Base-by-base conservation (phyloP, 1,140 invertebrate genomes). In the Pseudoatta argentina region DNA sequence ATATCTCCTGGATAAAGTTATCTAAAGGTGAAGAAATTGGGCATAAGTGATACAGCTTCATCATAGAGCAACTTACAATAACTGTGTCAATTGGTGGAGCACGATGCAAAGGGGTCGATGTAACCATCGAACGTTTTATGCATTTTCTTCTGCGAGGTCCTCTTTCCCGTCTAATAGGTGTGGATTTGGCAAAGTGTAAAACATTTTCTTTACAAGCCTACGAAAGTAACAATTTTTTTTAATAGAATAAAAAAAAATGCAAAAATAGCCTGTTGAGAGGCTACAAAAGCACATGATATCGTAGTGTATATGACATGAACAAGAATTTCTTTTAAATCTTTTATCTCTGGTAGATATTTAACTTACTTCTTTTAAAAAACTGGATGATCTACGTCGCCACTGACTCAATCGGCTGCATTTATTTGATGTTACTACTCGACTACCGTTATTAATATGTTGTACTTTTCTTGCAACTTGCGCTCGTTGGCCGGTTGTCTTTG, bases 201-300 rank as follows among this genome's bases (percentile, higher is more conserved):
- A 95, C 94, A 91, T 95, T 95, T 82, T 95, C 95, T 90, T 95
- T 95, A 88, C 95, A 95, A 71, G 94, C 95, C 95, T 95, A 85
- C 51, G 64, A 86, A 89, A 75, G 73, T 61, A 89, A 86, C 86
- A 55, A 55, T 12, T 0, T 34, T 78, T 78, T 73, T 85, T 78
- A 76, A 85, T 77, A 85, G 82, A 87, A 14, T 51, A 51, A 30
- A 30, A 30, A 51, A 51, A 51, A 27, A 53, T 57, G 21, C 21
- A 51, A 55, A 87, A 90, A 88, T 86, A 73, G 87, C 81, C 87
- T 81, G 77, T 79, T 89, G 86, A 82, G 27, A 78, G 48, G 21
- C 21, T 18, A 51, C 30, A 86, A 82, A 21, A 78, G 55, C 14
- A 51, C 24, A 86, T 75, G 27, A 85, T 39, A 61, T 12, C 4